These are phyloP conservation scores for Coendou prehensilis DNA, from an alignment of 2,797 vertebrate genomes.

Conservation along the genomic window DNA sequence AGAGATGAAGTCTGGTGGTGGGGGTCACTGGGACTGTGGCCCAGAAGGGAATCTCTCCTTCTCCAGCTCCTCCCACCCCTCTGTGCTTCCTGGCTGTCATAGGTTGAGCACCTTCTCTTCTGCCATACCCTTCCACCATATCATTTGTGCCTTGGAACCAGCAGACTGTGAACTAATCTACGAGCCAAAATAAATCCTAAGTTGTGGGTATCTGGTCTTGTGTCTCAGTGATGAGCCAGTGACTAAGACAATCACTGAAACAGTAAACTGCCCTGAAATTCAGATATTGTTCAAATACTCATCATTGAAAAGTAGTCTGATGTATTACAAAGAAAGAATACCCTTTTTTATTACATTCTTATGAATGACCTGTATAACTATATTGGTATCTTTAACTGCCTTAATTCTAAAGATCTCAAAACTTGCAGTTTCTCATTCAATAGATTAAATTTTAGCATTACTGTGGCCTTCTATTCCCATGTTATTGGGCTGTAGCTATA, in stretches of 20 bases:
- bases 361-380: neutral
- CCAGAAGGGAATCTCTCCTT: neutral
- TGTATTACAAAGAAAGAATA: neutral
- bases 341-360: neutral
- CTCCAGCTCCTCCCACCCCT: neutral
- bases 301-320: neutral
- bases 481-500: neutral
- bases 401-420: neutral
- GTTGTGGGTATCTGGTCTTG: neutral
- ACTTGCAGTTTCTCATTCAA: neutral
- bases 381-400: neutral
- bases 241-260: neutral
- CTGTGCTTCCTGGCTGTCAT: neutral
- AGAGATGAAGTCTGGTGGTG: neutral
- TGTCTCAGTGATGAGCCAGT: neutral
- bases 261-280: neutral
- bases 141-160: neutral
- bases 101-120: neutral
- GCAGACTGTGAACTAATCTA: neutral
- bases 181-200: neutral
- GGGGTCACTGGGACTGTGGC: neutral
- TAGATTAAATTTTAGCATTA: conserved; percentile 19
- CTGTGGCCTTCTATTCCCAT: neutral
- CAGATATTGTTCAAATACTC: neutral
- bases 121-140: neutral